These are phyloP conservation scores for Zhengitettix transpicula DNA, from an alignment of 2,888 invertebrate genomes.

Conservation along the genomic window DNA sequence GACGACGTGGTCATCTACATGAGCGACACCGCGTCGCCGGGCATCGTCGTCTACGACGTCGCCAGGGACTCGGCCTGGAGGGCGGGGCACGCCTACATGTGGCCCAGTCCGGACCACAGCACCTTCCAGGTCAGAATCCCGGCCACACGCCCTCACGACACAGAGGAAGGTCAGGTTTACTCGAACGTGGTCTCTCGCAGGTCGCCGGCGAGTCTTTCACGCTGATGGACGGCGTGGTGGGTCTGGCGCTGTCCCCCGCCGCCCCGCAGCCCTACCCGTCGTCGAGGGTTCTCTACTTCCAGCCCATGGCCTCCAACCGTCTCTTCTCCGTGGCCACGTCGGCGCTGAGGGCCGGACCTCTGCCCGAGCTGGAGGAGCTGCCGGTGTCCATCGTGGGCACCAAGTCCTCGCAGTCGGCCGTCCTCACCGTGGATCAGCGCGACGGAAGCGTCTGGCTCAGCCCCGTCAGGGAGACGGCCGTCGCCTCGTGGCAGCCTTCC, in stretches of 20 bases:
- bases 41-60: conserved; percentile 46
- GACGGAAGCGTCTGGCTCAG: conserved; percentile 64
- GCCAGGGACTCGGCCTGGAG: conserved; percentile 64
- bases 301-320: conserved; percentile 57
- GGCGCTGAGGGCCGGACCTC: conserved; percentile 53
- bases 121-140: conserved; percentile 39
- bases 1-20: conserved; percentile 68
- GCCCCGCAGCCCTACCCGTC: conserved; percentile 30
- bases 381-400: conserved; percentile 63
- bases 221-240: conserved; percentile 58
- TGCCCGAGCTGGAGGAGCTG: conserved; percentile 48
- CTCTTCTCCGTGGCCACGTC: conserved; percentile 62
- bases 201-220: conserved; percentile 51
- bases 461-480: conserved; percentile 61
- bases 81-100: conserved; percentile 66
- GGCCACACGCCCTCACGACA: too few species aligned
- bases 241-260: conserved; percentile 44
- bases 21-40: conserved; percentile 63
- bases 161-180: too few species aligned
- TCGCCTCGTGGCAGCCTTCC: conserved; percentile 63
- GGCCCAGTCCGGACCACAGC: conserved; percentile 65
- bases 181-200: conserved; percentile 14
- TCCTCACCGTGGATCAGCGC: conserved; percentile 48
- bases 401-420: conserved; percentile 71
- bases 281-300: conserved; percentile 38